phyloP scores from a whole-genome alignment of 2,888 invertebrate genomes.

The Ophion ellenae region DNA sequence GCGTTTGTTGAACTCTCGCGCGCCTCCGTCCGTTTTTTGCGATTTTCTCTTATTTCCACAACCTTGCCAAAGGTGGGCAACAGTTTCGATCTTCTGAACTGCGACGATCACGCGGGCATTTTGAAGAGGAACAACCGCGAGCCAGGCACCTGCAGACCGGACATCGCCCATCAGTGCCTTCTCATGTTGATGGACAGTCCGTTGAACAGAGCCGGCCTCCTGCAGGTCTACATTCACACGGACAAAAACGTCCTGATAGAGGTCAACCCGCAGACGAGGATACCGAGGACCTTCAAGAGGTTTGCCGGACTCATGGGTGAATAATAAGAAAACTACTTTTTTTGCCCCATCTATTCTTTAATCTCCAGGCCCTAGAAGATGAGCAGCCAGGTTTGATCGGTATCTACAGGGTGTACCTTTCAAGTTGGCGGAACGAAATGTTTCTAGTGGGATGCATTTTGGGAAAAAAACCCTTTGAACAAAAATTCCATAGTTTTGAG shows the following conservation, averaged over 20 bases:
- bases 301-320: slow-evolving; percentile 98
- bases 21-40: background rate
- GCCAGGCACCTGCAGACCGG: slow-evolving; percentile 95
- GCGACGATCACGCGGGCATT: slow-evolving; percentile 95
- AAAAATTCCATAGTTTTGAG: too few species aligned
- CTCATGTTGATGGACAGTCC: slow-evolving; percentile 99
- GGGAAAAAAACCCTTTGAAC: too few species aligned
- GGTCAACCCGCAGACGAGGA: slow-evolving; percentile 98
- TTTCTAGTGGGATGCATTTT: too few species aligned
- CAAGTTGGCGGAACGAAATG: too few species aligned
- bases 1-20: background rate
- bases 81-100: slow-evolving; percentile 95
- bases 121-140: slow-evolving; percentile 94
- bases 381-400: too few species aligned
- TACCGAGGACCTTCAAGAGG: slow-evolving; percentile 98
- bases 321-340: slow-evolving; percentile 23
- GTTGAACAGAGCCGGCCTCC: slow-evolving; percentile 95
- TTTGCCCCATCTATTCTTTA: too few species aligned
- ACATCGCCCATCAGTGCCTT: slow-evolving; percentile 98
- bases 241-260: slow-evolving; percentile 97
- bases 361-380: too few species aligned
- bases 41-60: background rate
- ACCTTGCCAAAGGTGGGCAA: slow-evolving; percentile 90
- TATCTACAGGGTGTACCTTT: too few species aligned
- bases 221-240: slow-evolving; percentile 98